These are phyloP conservation scores for Phenganax subtilis DNA, from an alignment of 92 coral and sea anemone genomes.

Conservation along the genomic window DNA sequence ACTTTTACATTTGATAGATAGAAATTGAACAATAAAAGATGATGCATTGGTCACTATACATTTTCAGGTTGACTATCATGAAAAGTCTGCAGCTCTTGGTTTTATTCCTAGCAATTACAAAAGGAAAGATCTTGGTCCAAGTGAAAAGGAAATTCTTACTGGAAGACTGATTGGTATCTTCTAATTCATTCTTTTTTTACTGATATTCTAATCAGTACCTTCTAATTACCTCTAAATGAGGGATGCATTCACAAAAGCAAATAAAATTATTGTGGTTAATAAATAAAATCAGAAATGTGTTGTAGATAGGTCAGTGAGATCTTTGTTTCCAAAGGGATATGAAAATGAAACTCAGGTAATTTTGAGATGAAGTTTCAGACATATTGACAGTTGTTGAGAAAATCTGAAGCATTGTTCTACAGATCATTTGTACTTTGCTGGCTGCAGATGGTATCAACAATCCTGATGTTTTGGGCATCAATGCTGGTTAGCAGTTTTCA, in stretches of 20 bases:
- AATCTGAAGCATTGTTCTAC: neutral
- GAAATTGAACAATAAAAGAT: neutral
- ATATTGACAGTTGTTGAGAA: neutral
- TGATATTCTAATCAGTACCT: neutral
- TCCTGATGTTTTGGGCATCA: conserved; percentile 77
- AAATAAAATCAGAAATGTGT: neutral
- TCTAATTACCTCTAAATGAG: too few species aligned
- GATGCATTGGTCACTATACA: neutral
- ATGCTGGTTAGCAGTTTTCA: conserved; percentile 66
- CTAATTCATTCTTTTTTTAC: neutral
- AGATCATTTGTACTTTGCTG: conserved; percentile 75
- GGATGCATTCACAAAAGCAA: too few species aligned
- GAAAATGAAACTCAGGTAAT: conserved; percentile 74
- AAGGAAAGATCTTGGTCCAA: conserved; percentile 64
- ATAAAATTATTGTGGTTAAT: too few species aligned
- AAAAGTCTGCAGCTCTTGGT: conserved; percentile 86
- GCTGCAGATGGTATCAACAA: conserved; percentile 77
- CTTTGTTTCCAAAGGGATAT: conserved; percentile 76
- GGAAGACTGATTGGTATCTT: conserved; percentile 80
- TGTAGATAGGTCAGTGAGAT: conserved; percentile 83
- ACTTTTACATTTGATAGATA: neutral
- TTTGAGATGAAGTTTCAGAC: neutral
- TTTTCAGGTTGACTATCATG: conserved; percentile 82
- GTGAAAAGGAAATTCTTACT: conserved; percentile 73
- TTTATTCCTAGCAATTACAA: conserved; percentile 68